phyloP scores from a whole-genome alignment of 53 echinoderm and acorn worm species.

The Temnopleurus reevesii region DNA sequence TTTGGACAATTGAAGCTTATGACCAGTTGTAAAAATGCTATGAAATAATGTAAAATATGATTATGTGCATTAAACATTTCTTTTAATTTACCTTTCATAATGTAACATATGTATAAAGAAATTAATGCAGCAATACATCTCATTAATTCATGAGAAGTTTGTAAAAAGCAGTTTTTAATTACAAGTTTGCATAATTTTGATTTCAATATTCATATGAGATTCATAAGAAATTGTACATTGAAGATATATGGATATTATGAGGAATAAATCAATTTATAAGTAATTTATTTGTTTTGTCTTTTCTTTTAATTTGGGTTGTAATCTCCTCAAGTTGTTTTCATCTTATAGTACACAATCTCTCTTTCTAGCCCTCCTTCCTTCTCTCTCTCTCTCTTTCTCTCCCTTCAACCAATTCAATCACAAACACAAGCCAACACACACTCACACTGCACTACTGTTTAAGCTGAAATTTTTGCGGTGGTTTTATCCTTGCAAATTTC shows the following conservation, averaged over 20 bases:
- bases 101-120: constrained; percentile 21
- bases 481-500: no score
- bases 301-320: background rate
- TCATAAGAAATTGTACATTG: constrained; percentile 18
- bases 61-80: constrained; percentile 12
- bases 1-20: no score
- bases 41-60: background rate
- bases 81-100: background rate
- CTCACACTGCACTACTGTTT: no score
- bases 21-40: no score
- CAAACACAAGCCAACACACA: no score
- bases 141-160: constrained; percentile 7
- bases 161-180: constrained; percentile 10
- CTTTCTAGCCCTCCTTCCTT: background rate
- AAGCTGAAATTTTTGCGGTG: no score
- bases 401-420: background rate
- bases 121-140: constrained; percentile 38
- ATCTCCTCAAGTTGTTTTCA: background rate
- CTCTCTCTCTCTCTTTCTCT: background rate
- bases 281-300: background rate
- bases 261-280: constrained; percentile 14
- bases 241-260: constrained; percentile 46
- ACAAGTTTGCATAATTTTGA: constrained; percentile 26
- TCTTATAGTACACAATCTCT: background rate
- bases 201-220: background rate